Base-by-base conservation (phyloP, 2,113 vertebrate genomes). In the Hassar affinis region DNA sequence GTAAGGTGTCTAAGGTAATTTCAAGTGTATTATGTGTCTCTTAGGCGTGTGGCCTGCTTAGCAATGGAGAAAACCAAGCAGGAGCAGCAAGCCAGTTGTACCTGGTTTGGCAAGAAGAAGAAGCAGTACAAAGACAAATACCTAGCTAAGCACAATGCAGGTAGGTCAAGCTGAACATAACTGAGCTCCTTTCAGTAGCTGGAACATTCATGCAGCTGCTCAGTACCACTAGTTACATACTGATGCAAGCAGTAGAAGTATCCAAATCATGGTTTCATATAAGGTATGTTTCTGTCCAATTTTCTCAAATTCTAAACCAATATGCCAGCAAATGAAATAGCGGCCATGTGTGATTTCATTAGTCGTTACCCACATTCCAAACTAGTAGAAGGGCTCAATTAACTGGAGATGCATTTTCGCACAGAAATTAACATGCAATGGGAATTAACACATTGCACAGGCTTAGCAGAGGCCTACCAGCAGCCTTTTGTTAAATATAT, bases 101-200 rank as follows among this genome's bases (percentile, higher is more conserved):
- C 98, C 89, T 99, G 98, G 98, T 99, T 99, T 94, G 97, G 98
- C 85, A 99, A 99, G 93, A 99, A 99, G 94, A 99, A 99, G 94
- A 99, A 99, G 91, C 98, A 99, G 91, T 99, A 99, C 90, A 99
- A 99, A 94, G 98, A 99, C 91, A 99, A 99, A 91, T 99, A 99
- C 88, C 94, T 99, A 95, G 98, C 98, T 91, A 99, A 99, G 94
- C 98, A 99, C 97, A 99, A 99, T 68, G 97, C 98, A 96, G 98
- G 98, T 98, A 90, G 6, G 66, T 72, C 11, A 25, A 79, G 11
- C 69, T 22, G 30, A 72, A 54, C 64, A 62, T 47, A 72, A 17
- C 3, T 8, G 15, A 5, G 17, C 35, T 84, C 6, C 8, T 49
- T 71, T 72, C 3, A 3, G 25, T 49, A 47, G 69, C 25, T 75